Conservation (phyloP, 2,888 invertebrate species). For the Lepidonotus clava region DNA sequence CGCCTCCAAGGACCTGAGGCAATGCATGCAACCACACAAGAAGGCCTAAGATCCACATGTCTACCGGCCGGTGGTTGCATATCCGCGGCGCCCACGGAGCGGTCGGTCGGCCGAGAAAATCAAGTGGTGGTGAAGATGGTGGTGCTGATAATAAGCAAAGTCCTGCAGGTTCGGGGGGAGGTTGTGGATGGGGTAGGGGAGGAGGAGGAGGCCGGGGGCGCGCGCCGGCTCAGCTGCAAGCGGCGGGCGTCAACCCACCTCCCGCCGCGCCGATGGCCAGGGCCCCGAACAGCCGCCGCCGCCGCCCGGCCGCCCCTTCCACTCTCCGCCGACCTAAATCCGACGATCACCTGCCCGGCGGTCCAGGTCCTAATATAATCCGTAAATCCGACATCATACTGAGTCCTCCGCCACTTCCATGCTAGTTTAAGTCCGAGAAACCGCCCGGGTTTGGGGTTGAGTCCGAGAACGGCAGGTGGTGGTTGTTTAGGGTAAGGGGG, state of each 20-base stretch:
- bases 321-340: neutral
- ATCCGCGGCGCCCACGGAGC: conserved; percentile 21
- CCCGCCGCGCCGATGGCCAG: neutral
- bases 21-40: conserved; percentile 48
- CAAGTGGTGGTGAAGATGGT: too few relatives aligned
- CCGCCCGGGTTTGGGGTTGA: neutral
- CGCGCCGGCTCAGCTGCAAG: too few relatives aligned
- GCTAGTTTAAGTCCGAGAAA: neutral
- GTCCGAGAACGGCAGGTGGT: neutral
- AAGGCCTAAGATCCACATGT: conserved; percentile 44
- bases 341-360: neutral
- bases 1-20: neutral
- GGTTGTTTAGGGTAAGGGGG: too few relatives aligned
- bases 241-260: neutral
- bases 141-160: too few relatives aligned
- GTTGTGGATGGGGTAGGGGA: neutral
- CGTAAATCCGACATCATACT: conserved; percentile 3
- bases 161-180: too few relatives aligned
- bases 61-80: conserved; percentile 39
- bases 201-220: neutral
- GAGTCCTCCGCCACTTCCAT: neutral
- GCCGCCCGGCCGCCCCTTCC: neutral
- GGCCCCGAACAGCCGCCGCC: conserved; percentile 35
- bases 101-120: too few relatives aligned
- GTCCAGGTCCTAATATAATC: neutral